Percentiles rank a stretch among this genome's conserved stretches.
Conservation (phyloP, 30 jellyfish, hydroid and myxozoan species). For the Aurelia coerulea region DNA sequence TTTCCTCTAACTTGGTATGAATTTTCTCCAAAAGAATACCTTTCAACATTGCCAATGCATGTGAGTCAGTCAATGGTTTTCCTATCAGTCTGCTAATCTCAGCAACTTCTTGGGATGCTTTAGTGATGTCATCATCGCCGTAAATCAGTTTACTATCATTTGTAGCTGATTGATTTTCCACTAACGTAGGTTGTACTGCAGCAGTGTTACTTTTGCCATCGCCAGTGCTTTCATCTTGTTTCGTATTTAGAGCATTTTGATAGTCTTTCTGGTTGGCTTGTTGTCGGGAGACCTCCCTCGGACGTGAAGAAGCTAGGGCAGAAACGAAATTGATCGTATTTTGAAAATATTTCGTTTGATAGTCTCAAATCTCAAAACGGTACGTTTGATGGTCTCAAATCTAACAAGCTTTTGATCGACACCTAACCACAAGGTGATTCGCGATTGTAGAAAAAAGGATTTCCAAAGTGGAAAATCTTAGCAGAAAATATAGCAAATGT, state of each 20-base stretch:
- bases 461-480: too few relatives aligned
- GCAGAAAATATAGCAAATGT: too few relatives aligned
- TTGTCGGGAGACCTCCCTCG: too few relatives aligned
- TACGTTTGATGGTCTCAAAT: too few relatives aligned
- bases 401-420: too few relatives aligned
- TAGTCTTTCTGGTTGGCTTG: too few relatives aligned
- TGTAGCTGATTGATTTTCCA: neutral
- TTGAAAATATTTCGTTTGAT: too few relatives aligned
- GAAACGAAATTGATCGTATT: too few relatives aligned
- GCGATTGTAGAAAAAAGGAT: too few relatives aligned
- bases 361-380: too few relatives aligned
- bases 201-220: neutral
- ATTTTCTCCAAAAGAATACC: constrained; percentile 74
- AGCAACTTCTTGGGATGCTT: constrained; percentile 73
- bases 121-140: constrained; percentile 52
- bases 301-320: too few relatives aligned
- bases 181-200: neutral
- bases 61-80: constrained; percentile 87
- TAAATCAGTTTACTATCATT: neutral
- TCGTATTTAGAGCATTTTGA: neutral
- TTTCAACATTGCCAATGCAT: constrained; percentile 85
- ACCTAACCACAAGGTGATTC: too few relatives aligned
- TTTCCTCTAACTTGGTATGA: constrained; percentile 61
- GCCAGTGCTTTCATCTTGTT: neutral
- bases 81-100: constrained; percentile 83